phyloP scores from a whole-genome alignment of 2,113 vertebrate genomes.

The Salvelinus alpinus region DNA sequence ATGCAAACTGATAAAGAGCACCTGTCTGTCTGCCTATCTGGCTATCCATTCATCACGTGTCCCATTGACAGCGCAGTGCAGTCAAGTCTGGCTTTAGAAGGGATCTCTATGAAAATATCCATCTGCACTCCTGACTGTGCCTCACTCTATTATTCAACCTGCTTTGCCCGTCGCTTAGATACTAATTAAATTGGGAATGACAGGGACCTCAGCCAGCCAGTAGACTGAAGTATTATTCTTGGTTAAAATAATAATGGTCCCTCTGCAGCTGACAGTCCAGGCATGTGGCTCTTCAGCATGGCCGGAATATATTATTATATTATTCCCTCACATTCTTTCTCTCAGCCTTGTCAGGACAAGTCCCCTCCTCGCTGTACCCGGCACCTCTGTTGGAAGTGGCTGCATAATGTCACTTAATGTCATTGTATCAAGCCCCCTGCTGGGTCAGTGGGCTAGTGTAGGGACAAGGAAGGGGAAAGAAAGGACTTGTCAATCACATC shows the following conservation, averaged over 20 bases:
- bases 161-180: slow-evolving; percentile 37
- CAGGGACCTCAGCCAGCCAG: slow-evolving; percentile 42
- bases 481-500: slow-evolving; percentile 6
- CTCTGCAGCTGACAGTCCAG: slow-evolving; percentile 4
- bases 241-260: slow-evolving; percentile 23
- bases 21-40: slow-evolving; percentile 11
- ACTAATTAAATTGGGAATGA: slow-evolving; percentile 56
- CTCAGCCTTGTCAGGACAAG: background rate
- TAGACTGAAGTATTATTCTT: slow-evolving; percentile 27
- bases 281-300: slow-evolving; percentile 1
- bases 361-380: background rate
- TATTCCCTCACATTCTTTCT: background rate
- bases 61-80: slow-evolving; percentile 10
- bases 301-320: too few relatives aligned
- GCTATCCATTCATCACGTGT: slow-evolving; percentile 12
- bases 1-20: background rate
- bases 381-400: background rate
- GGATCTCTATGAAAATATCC: slow-evolving; percentile 44
- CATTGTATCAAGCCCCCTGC: background rate
- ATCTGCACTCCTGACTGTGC: slow-evolving; percentile 28
- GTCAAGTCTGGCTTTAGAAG: slow-evolving; percentile 28
- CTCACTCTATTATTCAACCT: slow-evolving; percentile 29
- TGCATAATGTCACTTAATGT: background rate
- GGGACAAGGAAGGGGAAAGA: background rate
- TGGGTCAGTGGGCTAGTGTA: background rate